A percentile compares a stretch with the other conserved stretches of the same genome.
phyloP scores from a whole-genome alignment of 2,797 vertebrate species.

The Bucorvus abyssinicus region DNA sequence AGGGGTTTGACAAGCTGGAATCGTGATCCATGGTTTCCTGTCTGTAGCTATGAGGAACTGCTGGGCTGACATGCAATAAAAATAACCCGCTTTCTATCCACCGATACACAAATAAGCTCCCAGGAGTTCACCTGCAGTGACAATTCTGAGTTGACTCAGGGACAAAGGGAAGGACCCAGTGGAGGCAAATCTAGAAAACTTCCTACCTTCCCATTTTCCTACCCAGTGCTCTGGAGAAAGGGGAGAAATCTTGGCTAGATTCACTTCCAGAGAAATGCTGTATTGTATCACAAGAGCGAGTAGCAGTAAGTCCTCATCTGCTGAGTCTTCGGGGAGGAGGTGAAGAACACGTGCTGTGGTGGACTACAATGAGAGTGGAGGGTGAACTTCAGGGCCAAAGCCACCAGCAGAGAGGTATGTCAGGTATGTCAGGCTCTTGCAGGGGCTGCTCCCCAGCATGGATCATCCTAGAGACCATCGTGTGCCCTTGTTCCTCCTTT shows the following conservation, averaged over 20 bases:
- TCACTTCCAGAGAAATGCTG: neutral
- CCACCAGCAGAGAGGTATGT: neutral
- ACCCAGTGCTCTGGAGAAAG: neutral
- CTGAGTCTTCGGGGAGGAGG: neutral
- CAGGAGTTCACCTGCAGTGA: neutral
- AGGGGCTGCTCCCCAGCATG: neutral
- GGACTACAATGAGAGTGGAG: neutral
- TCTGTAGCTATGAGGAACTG: neutral
- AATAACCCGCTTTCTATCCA: neutral
- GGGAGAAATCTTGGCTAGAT: neutral
- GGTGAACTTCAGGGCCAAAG: neutral
- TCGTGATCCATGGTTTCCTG: neutral
- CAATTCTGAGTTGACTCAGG: neutral
- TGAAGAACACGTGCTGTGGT: neutral
- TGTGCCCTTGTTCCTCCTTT: neutral
- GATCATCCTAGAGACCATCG: neutral
- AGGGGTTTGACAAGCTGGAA: neutral
- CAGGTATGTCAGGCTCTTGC: neutral
- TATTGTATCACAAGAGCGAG: neutral
- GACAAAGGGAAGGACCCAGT: neutral
- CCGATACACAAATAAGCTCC: neutral
- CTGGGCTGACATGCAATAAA: neutral
- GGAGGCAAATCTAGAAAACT: neutral
- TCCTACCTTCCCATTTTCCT: neutral
- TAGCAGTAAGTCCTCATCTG: neutral